Conservation (phyloP, 2,113 vertebrate species). For the Clinocottus analis region DNA sequence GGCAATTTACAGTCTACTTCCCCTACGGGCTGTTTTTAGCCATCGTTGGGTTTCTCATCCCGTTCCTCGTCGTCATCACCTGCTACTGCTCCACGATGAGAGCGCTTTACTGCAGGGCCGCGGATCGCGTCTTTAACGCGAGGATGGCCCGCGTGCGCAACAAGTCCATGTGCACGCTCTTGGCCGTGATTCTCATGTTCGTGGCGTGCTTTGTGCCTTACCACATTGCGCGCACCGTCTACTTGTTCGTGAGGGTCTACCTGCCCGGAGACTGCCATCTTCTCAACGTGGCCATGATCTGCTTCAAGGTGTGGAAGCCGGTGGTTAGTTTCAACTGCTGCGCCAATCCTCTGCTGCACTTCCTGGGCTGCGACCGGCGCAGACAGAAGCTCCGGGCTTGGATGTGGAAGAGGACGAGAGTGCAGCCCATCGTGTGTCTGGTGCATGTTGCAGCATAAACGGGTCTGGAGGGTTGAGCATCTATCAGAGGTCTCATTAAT, state of each 20-base stretch:
- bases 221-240: conserved; percentile 57
- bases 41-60: conserved; percentile 66
- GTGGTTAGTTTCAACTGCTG: conserved; percentile 74
- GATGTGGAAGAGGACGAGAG: conserved; percentile 40
- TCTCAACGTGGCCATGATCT: conserved; percentile 39
- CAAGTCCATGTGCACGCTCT: conserved; percentile 68
- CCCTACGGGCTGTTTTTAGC: conserved; percentile 63
- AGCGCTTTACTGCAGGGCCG: conserved; percentile 40
- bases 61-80: conserved; percentile 56
- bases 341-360: conserved; percentile 75
- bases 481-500: background rate
- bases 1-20: conserved; percentile 59
- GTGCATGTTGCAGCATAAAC: background rate
- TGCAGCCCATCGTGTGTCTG: conserved; percentile 35
- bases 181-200: conserved; percentile 64
- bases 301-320: conserved; percentile 73
- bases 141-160: background rate
- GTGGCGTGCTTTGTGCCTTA: conserved; percentile 75
- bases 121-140: background rate
- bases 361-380: conserved; percentile 23
- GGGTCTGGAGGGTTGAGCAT: conserved; percentile 4
- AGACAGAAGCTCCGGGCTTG: conserved; percentile 42
- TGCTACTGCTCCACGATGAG: conserved; percentile 71
- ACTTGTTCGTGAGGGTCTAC: conserved; percentile 56
- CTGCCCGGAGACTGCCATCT: conserved; percentile 55